phyloP scores from a whole-genome alignment of 1,140 invertebrate genomes.

The Macrostomum lignano region DNA sequence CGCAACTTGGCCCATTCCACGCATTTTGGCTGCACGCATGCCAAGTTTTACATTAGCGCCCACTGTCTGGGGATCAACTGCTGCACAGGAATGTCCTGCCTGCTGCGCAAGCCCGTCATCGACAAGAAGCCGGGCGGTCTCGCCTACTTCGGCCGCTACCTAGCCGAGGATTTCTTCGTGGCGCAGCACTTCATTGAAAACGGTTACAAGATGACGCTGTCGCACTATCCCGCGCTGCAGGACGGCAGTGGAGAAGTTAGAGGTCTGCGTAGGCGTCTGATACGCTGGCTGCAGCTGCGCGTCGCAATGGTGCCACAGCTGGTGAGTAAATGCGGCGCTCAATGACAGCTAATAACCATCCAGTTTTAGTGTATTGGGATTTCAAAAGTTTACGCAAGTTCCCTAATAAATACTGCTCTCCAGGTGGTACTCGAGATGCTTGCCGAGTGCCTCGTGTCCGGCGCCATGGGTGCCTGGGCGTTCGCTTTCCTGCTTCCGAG shows the following conservation, averaged over 20 bases:
- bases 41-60: conserved; percentile 44
- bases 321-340: conserved; percentile 11
- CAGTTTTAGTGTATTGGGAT: no score
- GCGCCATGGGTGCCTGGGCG: background rate
- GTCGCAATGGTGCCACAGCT: conserved; percentile 3
- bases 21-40: conserved; percentile 86
- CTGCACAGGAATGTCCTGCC: conserved; percentile 87
- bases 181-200: conserved; percentile 55
- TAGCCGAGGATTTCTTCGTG: conserved; percentile 94
- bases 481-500: conserved; percentile 4
- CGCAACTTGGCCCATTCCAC: no score
- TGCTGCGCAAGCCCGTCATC: conserved; percentile 57
- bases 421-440: no score
- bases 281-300: conserved; percentile 5
- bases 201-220: conserved; percentile 26
- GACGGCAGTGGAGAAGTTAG: conserved; percentile 61
- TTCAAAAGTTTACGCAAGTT: no score
- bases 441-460: no score
- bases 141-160: conserved; percentile 58
- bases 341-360: no score
- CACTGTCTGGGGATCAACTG: conserved; percentile 59
- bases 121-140: conserved; percentile 63
- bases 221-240: conserved; percentile 61
- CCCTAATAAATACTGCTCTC: no score
- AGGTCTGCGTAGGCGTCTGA: conserved; percentile 44